Evolutionary conservation across 2,888 invertebrate species (phyloP).

Genomic region (Abscondita cerata): DNA sequence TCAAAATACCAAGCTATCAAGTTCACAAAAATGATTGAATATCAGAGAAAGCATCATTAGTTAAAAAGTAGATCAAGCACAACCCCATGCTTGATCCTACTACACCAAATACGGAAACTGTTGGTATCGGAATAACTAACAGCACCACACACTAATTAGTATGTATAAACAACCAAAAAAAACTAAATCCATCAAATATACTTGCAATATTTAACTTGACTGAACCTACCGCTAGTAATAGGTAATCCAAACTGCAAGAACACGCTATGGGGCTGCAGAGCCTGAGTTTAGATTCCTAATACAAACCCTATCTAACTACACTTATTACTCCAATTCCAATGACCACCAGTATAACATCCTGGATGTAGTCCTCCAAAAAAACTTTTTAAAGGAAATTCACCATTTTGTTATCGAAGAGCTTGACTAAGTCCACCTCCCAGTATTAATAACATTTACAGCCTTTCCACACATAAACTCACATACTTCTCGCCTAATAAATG

Average conservation of each 20-base stretch:
- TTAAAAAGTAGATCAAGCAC: conserved; percentile 15
- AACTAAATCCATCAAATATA: conserved; percentile 4
- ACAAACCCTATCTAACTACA: background rate
- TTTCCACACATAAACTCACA: conserved; percentile 12
- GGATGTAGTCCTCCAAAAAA: background rate
- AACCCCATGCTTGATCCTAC: conserved; percentile 7
- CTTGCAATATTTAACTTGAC: conserved; percentile 8
- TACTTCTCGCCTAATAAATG: conserved; percentile 9
- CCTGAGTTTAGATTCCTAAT: background rate
- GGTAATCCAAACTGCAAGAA: conserved; percentile 6
- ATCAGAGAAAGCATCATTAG: conserved; percentile 14
- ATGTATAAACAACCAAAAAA: conserved; percentile 16
- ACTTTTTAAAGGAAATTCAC: conserved; percentile 5
- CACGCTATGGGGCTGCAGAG: conserved; percentile 4
- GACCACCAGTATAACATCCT: background rate
- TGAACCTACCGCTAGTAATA: background rate
- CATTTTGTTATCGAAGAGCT: conserved; percentile 11
- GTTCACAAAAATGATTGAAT: conserved; percentile 4
- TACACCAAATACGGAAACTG: conserved; percentile 9
- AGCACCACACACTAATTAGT: conserved; percentile 6
- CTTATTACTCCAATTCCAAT: background rate
- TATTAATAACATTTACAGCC: background rate
- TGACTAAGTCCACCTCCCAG: conserved; percentile 11
- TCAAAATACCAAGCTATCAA: conserved; percentile 7
- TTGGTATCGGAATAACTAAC: conserved; percentile 7